These are phyloP conservation scores for Andricus curvator DNA, from an alignment of 2,888 invertebrate species.

Conservation along the genomic window DNA sequence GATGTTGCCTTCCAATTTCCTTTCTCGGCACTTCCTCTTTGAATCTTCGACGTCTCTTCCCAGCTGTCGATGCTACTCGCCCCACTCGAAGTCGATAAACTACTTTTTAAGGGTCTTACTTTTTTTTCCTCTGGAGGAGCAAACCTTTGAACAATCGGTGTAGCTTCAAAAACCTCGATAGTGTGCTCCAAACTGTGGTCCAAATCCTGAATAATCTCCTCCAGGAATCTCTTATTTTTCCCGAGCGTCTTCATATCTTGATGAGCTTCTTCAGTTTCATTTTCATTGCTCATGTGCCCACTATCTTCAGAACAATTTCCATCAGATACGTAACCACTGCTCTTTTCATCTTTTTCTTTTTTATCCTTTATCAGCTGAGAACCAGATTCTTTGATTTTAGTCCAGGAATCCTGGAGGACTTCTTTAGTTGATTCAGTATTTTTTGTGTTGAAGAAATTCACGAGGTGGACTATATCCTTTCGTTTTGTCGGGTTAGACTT, in stretches of 20 bases:
- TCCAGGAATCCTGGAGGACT: slow-evolving; percentile 61
- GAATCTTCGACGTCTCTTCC: slow-evolving; percentile 58
- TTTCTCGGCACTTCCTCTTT: slow-evolving; percentile 44
- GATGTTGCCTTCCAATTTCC: slow-evolving; percentile 20
- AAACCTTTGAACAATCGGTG: slow-evolving; percentile 62
- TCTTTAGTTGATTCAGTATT: slow-evolving; percentile 65
- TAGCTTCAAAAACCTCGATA: slow-evolving; percentile 66
- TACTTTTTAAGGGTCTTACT: slow-evolving; percentile 56
- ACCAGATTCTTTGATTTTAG: slow-evolving; percentile 57
- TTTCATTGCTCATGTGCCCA: slow-evolving; percentile 89
- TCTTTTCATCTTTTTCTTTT: slow-evolving; percentile 65
- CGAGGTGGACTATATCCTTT: slow-evolving; percentile 74
- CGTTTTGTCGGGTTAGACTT: slow-evolving; percentile 60
- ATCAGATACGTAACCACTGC: slow-evolving; percentile 80
- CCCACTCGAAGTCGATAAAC: slow-evolving; percentile 62
- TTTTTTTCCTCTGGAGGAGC: slow-evolving; percentile 55
- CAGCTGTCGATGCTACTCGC: slow-evolving; percentile 69
- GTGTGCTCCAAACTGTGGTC: slow-evolving; percentile 65
- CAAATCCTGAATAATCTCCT: slow-evolving; percentile 67
- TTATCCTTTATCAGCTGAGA: slow-evolving; percentile 54
- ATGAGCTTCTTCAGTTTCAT: slow-evolving; percentile 77
- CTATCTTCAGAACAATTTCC: slow-evolving; percentile 87
- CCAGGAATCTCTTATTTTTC: slow-evolving; percentile 64
- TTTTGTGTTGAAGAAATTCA: slow-evolving; percentile 76
- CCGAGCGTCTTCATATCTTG: slow-evolving; percentile 60